phyloP scores from a whole-genome alignment of 2,888 invertebrate genomes.

The Eupeodes latifasciatus region DNA sequence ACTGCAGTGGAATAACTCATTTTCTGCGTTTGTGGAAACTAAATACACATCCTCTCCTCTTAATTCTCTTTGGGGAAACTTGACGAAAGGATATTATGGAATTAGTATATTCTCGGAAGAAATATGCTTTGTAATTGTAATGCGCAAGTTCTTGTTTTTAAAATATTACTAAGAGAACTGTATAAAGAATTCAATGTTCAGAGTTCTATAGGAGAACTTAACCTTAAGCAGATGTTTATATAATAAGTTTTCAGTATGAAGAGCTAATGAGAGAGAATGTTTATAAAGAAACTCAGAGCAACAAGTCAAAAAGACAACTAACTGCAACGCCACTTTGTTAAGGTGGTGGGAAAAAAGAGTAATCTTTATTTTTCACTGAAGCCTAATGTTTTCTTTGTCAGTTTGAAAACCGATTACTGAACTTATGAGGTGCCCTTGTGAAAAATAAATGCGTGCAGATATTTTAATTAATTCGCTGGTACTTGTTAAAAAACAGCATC shows the following conservation, averaged over 20 bases:
- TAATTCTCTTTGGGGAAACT: conserved; percentile 37
- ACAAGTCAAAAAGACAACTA: neutral
- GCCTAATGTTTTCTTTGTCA: neutral
- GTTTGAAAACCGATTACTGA: neutral
- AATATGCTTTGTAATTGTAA: neutral
- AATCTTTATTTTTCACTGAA: neutral
- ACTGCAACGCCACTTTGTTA: neutral
- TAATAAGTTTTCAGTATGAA: neutral
- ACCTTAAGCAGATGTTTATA: too few species aligned
- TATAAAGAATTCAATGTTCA: neutral
- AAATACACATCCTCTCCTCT: neutral
- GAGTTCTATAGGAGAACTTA: neutral
- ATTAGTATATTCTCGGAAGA: neutral
- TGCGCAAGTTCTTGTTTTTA: conserved; percentile 7
- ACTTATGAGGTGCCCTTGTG: too few species aligned
- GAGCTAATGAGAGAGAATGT: neutral
- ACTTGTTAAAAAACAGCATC: too few species aligned
- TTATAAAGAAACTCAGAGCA: neutral
- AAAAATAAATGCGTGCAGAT: too few species aligned
- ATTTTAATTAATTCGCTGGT: too few species aligned
- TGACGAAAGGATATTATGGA: conserved; percentile 22
- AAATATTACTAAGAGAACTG: neutral
- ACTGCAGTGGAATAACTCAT: conserved; percentile 74
- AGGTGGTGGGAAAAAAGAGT: neutral
- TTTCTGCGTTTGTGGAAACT: conserved; percentile 39